Evolutionary conservation across 37 sponge, comb jelly and placozoan genomes (phyloP).

Genomic region (Cliona cf. orientalis): DNA sequence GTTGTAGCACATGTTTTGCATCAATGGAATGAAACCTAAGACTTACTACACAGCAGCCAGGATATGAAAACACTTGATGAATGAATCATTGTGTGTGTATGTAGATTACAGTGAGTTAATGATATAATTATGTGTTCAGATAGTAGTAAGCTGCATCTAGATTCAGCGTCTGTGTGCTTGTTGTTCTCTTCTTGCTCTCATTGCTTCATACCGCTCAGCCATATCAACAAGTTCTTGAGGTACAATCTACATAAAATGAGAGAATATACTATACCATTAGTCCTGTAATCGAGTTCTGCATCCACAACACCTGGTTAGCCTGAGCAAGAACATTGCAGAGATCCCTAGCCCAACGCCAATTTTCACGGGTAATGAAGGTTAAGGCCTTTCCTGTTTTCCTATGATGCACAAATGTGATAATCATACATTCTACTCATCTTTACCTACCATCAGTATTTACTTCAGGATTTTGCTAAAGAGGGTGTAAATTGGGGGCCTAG

Average conservation of each 20-base stretch:
- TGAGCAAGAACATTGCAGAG: constrained; percentile 83
- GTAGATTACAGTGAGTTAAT: no score
- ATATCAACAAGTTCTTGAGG: constrained; percentile 89
- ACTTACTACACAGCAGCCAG: no score
- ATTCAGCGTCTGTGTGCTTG: no score
- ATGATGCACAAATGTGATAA: constrained; percentile 23
- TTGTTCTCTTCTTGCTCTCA: constrained; percentile 59
- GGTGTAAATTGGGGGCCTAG: no score
- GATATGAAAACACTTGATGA: no score
- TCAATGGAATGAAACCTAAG: no score
- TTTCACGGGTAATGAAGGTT: constrained; percentile 88
- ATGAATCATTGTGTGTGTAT: no score
- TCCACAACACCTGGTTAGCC: constrained; percentile 74
- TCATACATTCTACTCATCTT: not conserved
- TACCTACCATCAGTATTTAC: no score
- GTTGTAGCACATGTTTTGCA: no score
- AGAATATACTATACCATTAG: not conserved
- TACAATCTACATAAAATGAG: constrained; percentile 62
- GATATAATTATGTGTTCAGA: no score
- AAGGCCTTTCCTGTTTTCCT: constrained; percentile 86
- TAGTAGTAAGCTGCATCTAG: no score
- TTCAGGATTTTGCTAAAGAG: no score
- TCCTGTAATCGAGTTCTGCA: not conserved
- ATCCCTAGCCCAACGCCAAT: constrained; percentile 88
- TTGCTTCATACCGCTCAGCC: constrained; percentile 85